Evolutionary conservation across 2,113 vertebrate genomes (phyloP).

Genomic region (Cichladusa arquata): DNA sequence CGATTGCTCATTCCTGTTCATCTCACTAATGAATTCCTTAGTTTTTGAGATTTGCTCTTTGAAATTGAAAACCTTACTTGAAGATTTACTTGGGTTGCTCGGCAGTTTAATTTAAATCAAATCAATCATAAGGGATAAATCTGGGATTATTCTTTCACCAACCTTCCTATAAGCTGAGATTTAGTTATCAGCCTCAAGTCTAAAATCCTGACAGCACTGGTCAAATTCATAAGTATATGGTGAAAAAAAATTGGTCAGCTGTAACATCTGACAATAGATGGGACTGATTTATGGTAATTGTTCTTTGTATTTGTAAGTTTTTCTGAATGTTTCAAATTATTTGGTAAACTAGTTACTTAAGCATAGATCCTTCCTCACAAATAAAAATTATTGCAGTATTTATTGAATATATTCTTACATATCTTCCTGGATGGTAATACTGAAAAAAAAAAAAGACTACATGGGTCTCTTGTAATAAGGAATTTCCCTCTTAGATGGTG

Average conservation of each 20-base stretch:
- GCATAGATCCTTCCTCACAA: not conserved
- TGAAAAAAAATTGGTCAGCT: not conserved
- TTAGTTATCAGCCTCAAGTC: not conserved
- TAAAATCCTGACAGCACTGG: not conserved
- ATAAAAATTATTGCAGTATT: not conserved
- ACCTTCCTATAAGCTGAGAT: not conserved
- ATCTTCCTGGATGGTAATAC: not conserved
- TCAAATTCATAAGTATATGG: not conserved
- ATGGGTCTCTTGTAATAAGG: not conserved
- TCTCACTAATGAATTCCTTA: constrained; percentile 13
- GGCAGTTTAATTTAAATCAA: constrained; percentile 11
- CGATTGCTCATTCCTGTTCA: not conserved
- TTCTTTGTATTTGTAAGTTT: not conserved
- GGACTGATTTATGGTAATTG: not conserved
- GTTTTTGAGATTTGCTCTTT: constrained; percentile 43
- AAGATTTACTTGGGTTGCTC: constrained; percentile 8
- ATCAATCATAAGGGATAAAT: constrained; percentile 24
- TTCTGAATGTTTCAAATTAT: not conserved
- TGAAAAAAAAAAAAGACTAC: not conserved
- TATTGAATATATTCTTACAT: not conserved
- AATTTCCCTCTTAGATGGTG: not conserved
- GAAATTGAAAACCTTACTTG: constrained; percentile 45
- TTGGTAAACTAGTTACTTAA: not conserved
- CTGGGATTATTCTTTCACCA: constrained; percentile 35
- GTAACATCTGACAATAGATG: not conserved